These are phyloP conservation scores for Scaptomyza tumidula DNA, from an alignment of 2,888 invertebrate genomes.

Conservation along the genomic window DNA sequence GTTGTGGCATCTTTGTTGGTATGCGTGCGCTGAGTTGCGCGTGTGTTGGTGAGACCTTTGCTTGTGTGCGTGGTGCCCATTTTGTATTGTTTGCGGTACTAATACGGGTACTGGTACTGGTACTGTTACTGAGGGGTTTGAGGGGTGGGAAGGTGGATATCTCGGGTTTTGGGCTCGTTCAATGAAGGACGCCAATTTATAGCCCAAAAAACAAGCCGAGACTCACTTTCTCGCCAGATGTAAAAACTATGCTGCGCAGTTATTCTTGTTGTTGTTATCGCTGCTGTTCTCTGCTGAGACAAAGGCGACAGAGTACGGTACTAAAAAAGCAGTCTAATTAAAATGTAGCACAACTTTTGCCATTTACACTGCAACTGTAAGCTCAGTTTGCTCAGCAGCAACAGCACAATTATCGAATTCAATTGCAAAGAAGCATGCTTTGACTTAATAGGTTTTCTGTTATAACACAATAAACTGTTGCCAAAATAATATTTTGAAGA, in stretches of 20 bases:
- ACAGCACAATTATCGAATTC: background rate
- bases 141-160: background rate
- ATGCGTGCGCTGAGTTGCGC: constrained; percentile 44
- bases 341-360: constrained; percentile 54
- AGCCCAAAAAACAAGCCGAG: constrained; percentile 51
- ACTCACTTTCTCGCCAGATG: constrained; percentile 30
- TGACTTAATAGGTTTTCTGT: background rate
- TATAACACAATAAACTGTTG: background rate
- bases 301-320: background rate
- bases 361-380: constrained; percentile 29
- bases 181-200: constrained; percentile 85
- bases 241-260: constrained; percentile 48
- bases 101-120: constrained; percentile 24
- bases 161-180: constrained; percentile 58
- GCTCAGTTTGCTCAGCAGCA: background rate
- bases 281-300: constrained; percentile 22
- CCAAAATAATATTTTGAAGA: background rate
- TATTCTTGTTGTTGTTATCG: constrained; percentile 16
- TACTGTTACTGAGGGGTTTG: constrained; percentile 13
- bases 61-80: constrained; percentile 64
- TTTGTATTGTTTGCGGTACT: constrained; percentile 56
- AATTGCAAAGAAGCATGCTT: background rate
- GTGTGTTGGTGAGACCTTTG: constrained; percentile 45
- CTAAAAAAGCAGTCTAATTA: constrained; percentile 72
- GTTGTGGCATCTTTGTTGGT: constrained; percentile 24